Evolutionary conservation across 2,113 vertebrate species (phyloP).

Genomic region (Neodontobutis hainanensis): DNA sequence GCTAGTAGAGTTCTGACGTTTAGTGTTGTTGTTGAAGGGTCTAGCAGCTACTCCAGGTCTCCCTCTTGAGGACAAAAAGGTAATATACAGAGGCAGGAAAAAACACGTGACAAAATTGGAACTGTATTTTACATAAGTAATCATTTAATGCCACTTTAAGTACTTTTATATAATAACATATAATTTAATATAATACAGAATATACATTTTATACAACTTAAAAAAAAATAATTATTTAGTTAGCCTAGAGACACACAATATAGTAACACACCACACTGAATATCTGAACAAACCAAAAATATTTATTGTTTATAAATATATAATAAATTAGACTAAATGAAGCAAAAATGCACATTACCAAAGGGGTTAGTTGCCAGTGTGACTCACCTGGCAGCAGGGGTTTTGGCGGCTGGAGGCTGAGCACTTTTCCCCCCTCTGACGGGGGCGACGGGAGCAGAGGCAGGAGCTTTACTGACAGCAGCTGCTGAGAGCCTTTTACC

Average conservation of each 20-base stretch:
- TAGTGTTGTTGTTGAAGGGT: not conserved
- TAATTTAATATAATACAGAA: no score
- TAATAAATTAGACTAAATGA: not conserved
- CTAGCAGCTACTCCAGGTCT: constrained; percentile 40
- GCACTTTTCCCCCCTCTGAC: constrained; percentile 39
- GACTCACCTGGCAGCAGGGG: constrained; percentile 57
- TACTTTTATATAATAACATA: no score
- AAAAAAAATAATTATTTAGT: no score
- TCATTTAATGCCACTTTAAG: no score
- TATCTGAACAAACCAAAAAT: not conserved
- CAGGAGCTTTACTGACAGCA: constrained; percentile 35
- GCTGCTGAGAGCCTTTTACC: constrained; percentile 18
- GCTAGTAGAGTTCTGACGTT: constrained; percentile 17
- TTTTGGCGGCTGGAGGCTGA: constrained; percentile 33
- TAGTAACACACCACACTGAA: no score
- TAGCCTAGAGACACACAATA: no score
- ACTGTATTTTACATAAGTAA: no score
- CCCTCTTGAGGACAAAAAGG: constrained; percentile 66
- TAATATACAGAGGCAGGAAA: not conserved
- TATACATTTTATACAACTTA: no score
- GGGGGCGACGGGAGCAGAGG: constrained; percentile 12
- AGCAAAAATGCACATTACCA: not conserved
- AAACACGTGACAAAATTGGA: not conserved
- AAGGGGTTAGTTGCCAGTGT: not conserved
- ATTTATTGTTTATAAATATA: not conserved